A percentile compares a stretch with the other conserved stretches of the same genome.
Evolutionary conservation across 2,113 vertebrate species (phyloP).

Genomic region (Poeciliopsis retropinna): DNA sequence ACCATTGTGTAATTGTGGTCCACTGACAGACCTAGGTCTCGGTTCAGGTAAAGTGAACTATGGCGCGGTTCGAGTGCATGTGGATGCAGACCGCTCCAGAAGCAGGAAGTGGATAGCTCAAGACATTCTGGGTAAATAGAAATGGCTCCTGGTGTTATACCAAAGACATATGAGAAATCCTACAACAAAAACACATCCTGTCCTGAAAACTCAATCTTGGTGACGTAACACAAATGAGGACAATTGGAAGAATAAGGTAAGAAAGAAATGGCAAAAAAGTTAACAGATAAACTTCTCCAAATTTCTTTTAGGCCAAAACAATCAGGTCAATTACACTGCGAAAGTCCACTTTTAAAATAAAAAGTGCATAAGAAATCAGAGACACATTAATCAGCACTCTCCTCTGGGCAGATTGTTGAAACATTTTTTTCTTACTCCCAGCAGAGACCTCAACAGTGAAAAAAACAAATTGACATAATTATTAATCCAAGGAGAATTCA

Average conservation of each 20-base stretch:
- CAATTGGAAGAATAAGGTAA: conserved; percentile 23
- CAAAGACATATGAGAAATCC: too few relatives aligned
- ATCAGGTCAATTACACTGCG: conserved; percentile 52
- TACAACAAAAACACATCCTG: conserved; percentile 16
- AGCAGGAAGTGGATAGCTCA: too few relatives aligned
- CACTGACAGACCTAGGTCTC: too few relatives aligned
- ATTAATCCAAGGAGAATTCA: conserved; percentile 27
- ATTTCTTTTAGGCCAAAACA: conserved; percentile 63
- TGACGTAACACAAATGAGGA: conserved; percentile 46
- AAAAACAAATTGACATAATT: conserved; percentile 40
- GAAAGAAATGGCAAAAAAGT: not conserved
- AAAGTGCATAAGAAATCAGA: conserved; percentile 22
- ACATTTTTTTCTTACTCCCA: conserved; percentile 43
- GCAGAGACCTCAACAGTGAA: conserved; percentile 31
- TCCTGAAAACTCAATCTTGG: conserved; percentile 42
- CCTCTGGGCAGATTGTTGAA: conserved; percentile 47
- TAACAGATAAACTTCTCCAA: conserved; percentile 17
- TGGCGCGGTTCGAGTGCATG: too few relatives aligned
- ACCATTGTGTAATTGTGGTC: too few relatives aligned
- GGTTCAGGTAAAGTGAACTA: too few relatives aligned
- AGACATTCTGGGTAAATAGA: too few relatives aligned
- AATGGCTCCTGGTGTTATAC: too few relatives aligned
- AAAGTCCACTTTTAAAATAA: conserved; percentile 20
- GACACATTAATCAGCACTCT: conserved; percentile 50
- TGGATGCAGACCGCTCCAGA: too few relatives aligned